Base-by-base conservation (phyloP, 2,888 invertebrate genomes). In the Drosophila merina region DNA sequence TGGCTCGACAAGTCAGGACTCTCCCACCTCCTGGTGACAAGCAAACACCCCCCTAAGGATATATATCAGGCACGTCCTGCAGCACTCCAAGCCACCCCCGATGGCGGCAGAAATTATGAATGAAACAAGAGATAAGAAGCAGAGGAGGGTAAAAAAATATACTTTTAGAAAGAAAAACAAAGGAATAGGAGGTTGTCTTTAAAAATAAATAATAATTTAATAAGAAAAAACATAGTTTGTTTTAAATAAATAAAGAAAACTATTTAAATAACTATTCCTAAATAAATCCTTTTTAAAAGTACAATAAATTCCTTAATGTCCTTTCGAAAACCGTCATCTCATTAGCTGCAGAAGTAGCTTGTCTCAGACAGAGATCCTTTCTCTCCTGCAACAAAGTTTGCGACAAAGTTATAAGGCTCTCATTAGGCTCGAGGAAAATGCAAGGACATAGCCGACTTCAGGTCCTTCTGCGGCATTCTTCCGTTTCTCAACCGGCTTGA, bases 61-160 rank as follows among this genome's bases (percentile, higher is more conserved):
- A 59, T 38, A 54, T 52, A 44, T 25, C 44, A 55, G 77, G 67
- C 74, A 67, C 50, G 55, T 70, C 49, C 69, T 69, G 60, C 49
- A 54, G 44, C 62, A 70, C 70, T 69, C 70, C 38, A 62, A 50
- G 76, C 63, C 70, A 52, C 66, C 69, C 62, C 66, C 70, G 63
- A 69, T 68, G 77, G 85, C 72, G 70, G 57, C 76, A 79, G 60
- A 79, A 83, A 76, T 84, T 86, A 84, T 84, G 86, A 84, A 84
- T 86, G 86, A 86, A 81, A 85, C 79, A 76, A 76, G 75, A 77
- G 84, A 84, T 79, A 79, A 69, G 79, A 72, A 68, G 59, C 40
- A 36, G 28, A 57, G 26, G 25, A 20, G 25, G 30, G 38, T 20
- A 20, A 20, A 30, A 9, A n/a, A 25, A 30, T 38, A n/a, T 20